Conservation (phyloP, 2,113 vertebrate species). For the Boulengeromyrus knoepffleri region DNA sequence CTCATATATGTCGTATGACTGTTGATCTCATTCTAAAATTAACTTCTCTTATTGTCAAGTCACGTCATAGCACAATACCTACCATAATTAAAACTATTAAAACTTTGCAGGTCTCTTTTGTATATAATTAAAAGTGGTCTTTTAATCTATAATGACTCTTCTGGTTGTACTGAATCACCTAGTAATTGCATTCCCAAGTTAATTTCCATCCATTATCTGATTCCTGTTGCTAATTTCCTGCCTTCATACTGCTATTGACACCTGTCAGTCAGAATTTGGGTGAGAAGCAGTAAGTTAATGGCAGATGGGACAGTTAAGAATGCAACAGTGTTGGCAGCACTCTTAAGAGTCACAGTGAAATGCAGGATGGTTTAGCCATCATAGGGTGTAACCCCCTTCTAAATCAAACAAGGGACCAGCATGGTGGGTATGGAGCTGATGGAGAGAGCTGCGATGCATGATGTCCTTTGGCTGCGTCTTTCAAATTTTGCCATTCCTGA, state of each 20-base stretch:
- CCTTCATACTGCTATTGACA: not conserved
- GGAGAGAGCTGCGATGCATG: not conserved
- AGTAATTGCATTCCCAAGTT: not conserved
- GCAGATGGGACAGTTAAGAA: not conserved
- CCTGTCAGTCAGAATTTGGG: not conserved
- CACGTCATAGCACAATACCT: not conserved
- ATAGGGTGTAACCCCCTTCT: not conserved
- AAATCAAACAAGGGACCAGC: not conserved
- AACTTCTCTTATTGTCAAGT: not conserved
- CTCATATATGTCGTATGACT: not conserved
- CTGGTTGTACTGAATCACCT: not conserved
- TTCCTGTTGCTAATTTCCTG: not conserved
- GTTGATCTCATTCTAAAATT: not conserved
- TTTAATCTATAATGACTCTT: slow-evolving; percentile 8
- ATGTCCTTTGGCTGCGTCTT: not conserved
- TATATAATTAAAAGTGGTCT: not conserved
- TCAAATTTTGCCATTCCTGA: not conserved
- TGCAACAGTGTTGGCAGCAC: not conserved
- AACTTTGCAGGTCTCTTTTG: not conserved
- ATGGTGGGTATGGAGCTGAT: not conserved
- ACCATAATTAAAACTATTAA: not conserved
- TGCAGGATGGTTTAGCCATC: not conserved
- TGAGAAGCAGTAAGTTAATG: not conserved
- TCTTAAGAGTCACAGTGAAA: not conserved
- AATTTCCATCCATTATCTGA: not conserved